Conservation (phyloP, 2,888 invertebrate genomes). For the Busseola fusca region DNA sequence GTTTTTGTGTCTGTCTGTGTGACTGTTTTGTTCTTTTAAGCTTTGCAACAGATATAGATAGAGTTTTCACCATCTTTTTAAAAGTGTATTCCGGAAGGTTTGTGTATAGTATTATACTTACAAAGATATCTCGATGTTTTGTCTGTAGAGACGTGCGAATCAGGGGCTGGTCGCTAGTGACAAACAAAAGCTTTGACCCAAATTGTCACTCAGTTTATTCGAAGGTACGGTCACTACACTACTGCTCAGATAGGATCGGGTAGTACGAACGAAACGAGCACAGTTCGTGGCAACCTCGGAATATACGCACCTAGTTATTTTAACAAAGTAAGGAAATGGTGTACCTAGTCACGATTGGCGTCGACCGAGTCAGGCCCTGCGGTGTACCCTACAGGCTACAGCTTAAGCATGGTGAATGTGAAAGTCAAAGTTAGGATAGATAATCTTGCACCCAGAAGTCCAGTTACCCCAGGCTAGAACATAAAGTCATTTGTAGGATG, state of each 20-base stretch:
- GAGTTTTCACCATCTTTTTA: not conserved
- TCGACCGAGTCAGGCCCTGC: conserved; percentile 5
- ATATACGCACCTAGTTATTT: conserved; percentile 23
- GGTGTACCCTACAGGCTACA: not conserved
- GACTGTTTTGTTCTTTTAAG: not conserved
- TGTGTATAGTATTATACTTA: not conserved
- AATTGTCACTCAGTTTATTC: not conserved
- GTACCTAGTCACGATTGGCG: conserved; percentile 39
- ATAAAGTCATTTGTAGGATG: not conserved
- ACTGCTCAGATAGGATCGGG: conserved; percentile 15
- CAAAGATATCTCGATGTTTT: not conserved
- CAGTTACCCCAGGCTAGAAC: not conserved
- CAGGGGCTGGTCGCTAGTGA: not conserved
- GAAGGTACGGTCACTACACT: conserved; percentile 18
- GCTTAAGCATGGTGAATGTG: not conserved
- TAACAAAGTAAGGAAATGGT: conserved; percentile 29
- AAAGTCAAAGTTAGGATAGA: conserved; percentile 11
- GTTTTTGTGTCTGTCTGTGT: not conserved
- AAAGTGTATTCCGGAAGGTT: not conserved
- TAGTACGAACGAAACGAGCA: conserved; percentile 20
- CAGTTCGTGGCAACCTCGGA: conserved; percentile 27
- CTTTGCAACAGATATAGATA: not conserved
- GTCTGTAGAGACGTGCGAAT: not conserved
- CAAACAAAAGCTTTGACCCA: not conserved
- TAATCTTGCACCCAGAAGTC: not conserved